Base-by-base conservation (phyloP, 2,888 invertebrate species). In the Himalopsyche tibetana region DNA sequence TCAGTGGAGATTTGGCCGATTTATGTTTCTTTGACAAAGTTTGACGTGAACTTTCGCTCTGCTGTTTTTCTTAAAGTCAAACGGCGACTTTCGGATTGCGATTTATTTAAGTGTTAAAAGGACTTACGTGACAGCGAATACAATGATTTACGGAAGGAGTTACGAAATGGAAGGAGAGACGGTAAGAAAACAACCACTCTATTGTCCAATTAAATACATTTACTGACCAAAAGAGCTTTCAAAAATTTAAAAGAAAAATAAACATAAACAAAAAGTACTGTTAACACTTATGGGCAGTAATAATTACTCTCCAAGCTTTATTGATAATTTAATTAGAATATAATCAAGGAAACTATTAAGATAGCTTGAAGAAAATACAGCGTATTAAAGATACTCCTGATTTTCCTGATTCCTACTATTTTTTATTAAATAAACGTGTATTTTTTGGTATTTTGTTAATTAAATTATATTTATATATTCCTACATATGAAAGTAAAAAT, bases 81-180 rank as follows among this genome's bases (percentile, higher is more conserved):
- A 80, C 40, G 55, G 38, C 74, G 79, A 36, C 82, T 56, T 45
- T 63, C 85, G 82, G 55, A 79, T 80, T 82, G 38, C 82, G 82
- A 80, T 42, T 84, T 85, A 79, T 55, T 82, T 85, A n/a, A 74
- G 82, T 85, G 82, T 63, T 45, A 79, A 82, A n/a, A 40, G 80
- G 56, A 84, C 80, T 74, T 17, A 79, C 74, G 51, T 74, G 85
- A 51, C n/a, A 85, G 79, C 38, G 15, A n/a, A 80, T 38, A 79
- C 80, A 56, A 85, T 85, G 85, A 82, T 85, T 55, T 85, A 82
- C 85, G 85, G 82, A 82, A 82, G 87, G 51, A 87, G n/a, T 55
- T 88, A 87, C 86, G 88, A 88, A 1, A 88, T 87, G 88, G 88
- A 88, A 17, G 87, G 85, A 55, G 88, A 88, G 36, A 69, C 86